Evolutionary conservation across 2,888 invertebrate genomes (phyloP), one percentile per base, ranked within the genome.

Genomic region (Protonemura montana): DNA sequence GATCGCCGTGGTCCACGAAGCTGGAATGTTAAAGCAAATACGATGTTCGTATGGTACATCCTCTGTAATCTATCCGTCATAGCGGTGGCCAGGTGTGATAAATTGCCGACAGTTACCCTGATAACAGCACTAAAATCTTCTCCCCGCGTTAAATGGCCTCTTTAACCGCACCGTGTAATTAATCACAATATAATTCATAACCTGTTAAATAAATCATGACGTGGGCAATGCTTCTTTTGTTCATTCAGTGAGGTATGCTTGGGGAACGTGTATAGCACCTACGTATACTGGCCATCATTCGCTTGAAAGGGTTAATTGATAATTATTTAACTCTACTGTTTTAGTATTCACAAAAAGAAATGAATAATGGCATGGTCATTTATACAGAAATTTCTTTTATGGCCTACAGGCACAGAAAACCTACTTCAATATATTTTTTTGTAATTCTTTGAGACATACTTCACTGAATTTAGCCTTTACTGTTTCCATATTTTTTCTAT

Each of bases 131-230:
- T 30, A 81, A 28, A 29, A 30, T 30, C 81, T 81, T 81, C n/a
- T n/a, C 81, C n/a, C 30, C 5, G 29, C 27, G 81, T 81, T 81
- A 28, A 76, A 59, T 76, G 27, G 21, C 25, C 59, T 84, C 84
- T 84, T 84, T 84, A 59, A 76, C 81, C 30, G n/a, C 13, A 16
- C 42, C 13, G 76, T 30, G 84, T 76, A 84, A 84, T 84, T 84
- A 84, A 84, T 84, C 84, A 84, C 28, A 27, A 84, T 42, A 28
- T 84, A 59, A 84, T 84, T 84, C 84, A 84, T 84, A 84, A 30
- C 76, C 59, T 16, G 76, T n/a, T 30, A 84, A 28, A 59, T 76
- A 84, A 84, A 41, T 41, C 26, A 82, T 82, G 26, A 82, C 42
- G 41, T 30, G 26, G 26, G 21, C 41, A 35, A 82, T 41, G 82